Evolutionary conservation across 2,113 vertebrate genomes (phyloP).

Genomic region (Mormoops blainvillei): DNA sequence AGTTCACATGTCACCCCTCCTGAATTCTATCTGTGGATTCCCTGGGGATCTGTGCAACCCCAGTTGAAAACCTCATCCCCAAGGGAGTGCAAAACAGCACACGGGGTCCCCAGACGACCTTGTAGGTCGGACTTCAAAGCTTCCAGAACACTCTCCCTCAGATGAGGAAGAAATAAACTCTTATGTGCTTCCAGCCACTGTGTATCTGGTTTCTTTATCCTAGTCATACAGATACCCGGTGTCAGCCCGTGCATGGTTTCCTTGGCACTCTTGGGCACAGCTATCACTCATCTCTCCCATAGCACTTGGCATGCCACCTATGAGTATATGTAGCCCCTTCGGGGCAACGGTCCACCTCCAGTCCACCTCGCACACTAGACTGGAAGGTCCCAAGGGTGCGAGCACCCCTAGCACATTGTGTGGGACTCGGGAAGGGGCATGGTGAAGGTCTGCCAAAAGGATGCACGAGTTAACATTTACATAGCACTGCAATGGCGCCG

Average conservation of each 20-base stretch:
- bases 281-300: accelerated
- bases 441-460: not conserved
- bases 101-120: not conserved
- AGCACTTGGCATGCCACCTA: not conserved
- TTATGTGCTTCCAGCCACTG: not conserved
- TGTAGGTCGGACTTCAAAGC: not conserved
- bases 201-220: not conserved
- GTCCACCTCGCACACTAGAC: not conserved
- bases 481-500: accelerated
- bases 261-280: not conserved
- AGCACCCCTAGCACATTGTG: too few relatives aligned
- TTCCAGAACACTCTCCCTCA: not conserved
- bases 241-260: accelerated
- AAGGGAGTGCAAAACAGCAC: not conserved
- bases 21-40: not conserved
- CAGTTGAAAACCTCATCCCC: not conserved
- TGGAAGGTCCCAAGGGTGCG: not conserved
- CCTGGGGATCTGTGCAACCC: not conserved
- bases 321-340: accelerated
- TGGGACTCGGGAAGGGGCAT: accelerated
- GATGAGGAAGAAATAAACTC: not conserved
- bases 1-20: not conserved
- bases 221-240: not conserved
- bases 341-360: not conserved
- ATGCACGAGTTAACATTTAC: accelerated